Evolutionary conservation across 2,797 vertebrate species (phyloP), one percentile per base, ranked within the genome.

Genomic region (Sphenodon punctatus): DNA sequence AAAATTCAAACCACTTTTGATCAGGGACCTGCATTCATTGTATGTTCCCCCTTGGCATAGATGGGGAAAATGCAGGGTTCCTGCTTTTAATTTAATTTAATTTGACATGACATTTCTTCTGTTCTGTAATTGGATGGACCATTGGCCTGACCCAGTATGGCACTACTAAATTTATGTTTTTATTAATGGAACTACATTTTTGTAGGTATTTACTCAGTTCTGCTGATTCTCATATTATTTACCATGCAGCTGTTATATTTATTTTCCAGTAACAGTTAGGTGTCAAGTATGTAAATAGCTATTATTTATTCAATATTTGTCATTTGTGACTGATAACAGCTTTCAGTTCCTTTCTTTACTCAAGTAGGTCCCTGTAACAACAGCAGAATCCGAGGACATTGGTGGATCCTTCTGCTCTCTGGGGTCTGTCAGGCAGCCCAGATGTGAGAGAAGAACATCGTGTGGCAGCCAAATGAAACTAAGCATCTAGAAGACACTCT

Each of bases 231-330:
- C 23, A 2, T 23, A 30, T n/a, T 34, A 17, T 25, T 60, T n/a
- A 4, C 8, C 8, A 1, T 4, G 8, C 4, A 53, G 42, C 38
- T 73, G 22, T 2, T 2, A 69, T 84, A 38, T 59, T 88, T 85
- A 82, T 91, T 90, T 85, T 6, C 45, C 27, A 11, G 14, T 67
- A 84, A 82, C 71, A 66, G 78, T 46, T 77, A 85, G 72, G 39
- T 16, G 45, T 61, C n/a, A 72, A 76, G 32, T 15, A 4, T 20
- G 86, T 69, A 84, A 78, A 86, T 89, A 80, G 90, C 68, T 38
- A 78, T 84, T 59, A 72, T 66, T 71, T 75, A 86, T 75, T 87
- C 1, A 32, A 51, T 91, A 92, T 90, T 34, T 89, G 84, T 85
- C 60, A 72, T 55, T 46, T 74, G 68, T 77, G 88, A 78, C 92